Evolutionary conservation across 2,113 vertebrate genomes (phyloP).

Genomic region (Blennius ocellaris): DNA sequence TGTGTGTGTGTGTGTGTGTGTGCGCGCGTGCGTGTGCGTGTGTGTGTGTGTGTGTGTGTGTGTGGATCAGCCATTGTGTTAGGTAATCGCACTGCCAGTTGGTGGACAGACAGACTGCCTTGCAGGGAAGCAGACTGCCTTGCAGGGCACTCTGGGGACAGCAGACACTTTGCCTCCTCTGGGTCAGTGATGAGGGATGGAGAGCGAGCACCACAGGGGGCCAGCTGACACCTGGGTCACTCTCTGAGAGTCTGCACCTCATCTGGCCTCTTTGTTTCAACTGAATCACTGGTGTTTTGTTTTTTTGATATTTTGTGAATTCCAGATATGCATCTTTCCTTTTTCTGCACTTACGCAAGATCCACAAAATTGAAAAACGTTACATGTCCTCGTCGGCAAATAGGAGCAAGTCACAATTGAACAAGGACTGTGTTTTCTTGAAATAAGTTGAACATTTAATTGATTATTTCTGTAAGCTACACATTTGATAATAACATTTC

Average conservation of each 20-base stretch:
- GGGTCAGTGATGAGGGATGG: slow-evolving; percentile 58
- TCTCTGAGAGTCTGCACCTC: slow-evolving; percentile 41
- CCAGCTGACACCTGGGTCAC: slow-evolving; percentile 64
- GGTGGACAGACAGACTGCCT: slow-evolving; percentile 56
- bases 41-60: not conserved
- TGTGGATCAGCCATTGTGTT: slow-evolving; percentile 1
- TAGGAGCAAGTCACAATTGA: not conserved
- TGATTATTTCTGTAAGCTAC: not conserved
- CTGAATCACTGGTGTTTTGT: too few relatives aligned
- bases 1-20: too few relatives aligned
- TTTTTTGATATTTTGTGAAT: not conserved
- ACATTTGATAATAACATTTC: not conserved
- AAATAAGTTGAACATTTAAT: not conserved
- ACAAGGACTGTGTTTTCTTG: slow-evolving; percentile 3
- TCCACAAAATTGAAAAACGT: not conserved
- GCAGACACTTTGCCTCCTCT: slow-evolving; percentile 54
- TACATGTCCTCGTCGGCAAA: not conserved
- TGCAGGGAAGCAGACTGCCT: slow-evolving; percentile 33
- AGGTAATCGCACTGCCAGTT: slow-evolving; percentile 46
- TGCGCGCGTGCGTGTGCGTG: too few relatives aligned
- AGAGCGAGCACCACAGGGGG: slow-evolving; percentile 35
- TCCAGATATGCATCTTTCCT: not conserved
- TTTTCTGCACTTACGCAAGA: not conserved
- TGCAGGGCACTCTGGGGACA: slow-evolving; percentile 53
- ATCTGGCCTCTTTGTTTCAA: slow-evolving; percentile 58